Base-by-base conservation (phyloP, 2,113 vertebrate species). In the Laterallus jamaicensis region DNA sequence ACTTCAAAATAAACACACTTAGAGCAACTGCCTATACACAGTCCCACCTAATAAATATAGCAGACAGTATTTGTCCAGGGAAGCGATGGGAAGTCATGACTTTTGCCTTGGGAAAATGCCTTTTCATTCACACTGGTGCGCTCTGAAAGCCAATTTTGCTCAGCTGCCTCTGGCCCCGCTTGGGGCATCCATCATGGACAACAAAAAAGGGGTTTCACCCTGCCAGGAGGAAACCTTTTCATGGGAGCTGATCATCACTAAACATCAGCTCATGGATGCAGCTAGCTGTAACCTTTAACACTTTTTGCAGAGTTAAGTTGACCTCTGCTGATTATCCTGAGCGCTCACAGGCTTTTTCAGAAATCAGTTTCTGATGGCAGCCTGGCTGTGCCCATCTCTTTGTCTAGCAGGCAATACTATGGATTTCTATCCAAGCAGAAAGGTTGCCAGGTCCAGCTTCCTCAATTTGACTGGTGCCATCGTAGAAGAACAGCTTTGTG, bases 1-100 rank as follows among this genome's bases (percentile, higher is more conserved):
- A 91, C 93, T 97, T 96, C 88, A 97, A 97, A 97, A 96, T 91
- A 97, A 97, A 97, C 88, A 92, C 91, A 52, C 92, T 96, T 69
- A 71, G 69, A 97, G 75, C 0, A 17, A 96, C 96, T 97, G 95
- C 88, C 83, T 71, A 73, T 77, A 75, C 79, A 90, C 78, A 94
- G 81, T 94, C 86, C 94, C 95, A 96, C 92, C 95, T 96, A 96
- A 97, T 97, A 97, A 97, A 97, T 82, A 97, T 4, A 92, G 91
- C 93, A 96, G 92, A 95, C 59, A 13, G 77, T 84, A 96, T 97
- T 96, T 97, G 91, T 71, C 75, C 82, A 93, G 86, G 90, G 87
- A 96, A 97, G 94, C 15, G 66, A 93, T 80, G 91, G 87, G 92
- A 96, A 97, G 71, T 93, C 93, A 92, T 64, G 94, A 81, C 81